Conservation (phyloP, 2,888 invertebrate genomes). For the Drosophila phalerata region DNA sequence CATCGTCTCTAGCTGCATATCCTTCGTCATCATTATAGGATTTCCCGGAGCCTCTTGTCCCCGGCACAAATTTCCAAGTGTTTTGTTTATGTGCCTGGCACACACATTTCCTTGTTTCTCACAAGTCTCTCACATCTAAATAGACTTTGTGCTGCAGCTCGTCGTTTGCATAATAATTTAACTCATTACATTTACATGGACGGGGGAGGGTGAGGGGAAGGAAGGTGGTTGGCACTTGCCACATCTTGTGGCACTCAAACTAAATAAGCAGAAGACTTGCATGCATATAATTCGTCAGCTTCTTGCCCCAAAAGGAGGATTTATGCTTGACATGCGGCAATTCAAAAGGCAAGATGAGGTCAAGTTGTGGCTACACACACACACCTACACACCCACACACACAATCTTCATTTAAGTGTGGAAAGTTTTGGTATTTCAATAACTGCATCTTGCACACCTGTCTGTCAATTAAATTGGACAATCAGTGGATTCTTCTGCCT, state of each 20-base stretch:
- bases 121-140: slow-evolving; percentile 12
- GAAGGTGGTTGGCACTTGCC: slow-evolving; percentile 1
- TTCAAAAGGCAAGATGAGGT: slow-evolving; percentile 67
- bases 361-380: slow-evolving; percentile 59
- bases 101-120: slow-evolving; percentile 10
- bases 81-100: slow-evolving; percentile 42
- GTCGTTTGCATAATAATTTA: slow-evolving; percentile 80
- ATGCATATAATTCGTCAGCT: slow-evolving; percentile 47
- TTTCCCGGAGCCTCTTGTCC: slow-evolving; percentile 60
- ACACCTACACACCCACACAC: slow-evolving; percentile 3
- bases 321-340: slow-evolving; percentile 67
- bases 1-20: slow-evolving; percentile 28
- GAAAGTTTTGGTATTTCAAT: slow-evolving; percentile 34
- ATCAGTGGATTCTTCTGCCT: slow-evolving; percentile 9
- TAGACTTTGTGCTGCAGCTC: slow-evolving; percentile 42
- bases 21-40: slow-evolving; percentile 26
- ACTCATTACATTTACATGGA: slow-evolving; percentile 63
- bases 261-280: slow-evolving; percentile 73
- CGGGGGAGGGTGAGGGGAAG: neutral
- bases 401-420: slow-evolving; percentile 8
- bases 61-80: slow-evolving; percentile 75
- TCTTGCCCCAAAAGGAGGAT: slow-evolving; percentile 55
- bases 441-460: slow-evolving; percentile 17
- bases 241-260: slow-evolving; percentile 36
- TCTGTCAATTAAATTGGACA: slow-evolving; percentile 37